Conservation (phyloP, 2,888 invertebrate species). For the Seira musarum region DNA sequence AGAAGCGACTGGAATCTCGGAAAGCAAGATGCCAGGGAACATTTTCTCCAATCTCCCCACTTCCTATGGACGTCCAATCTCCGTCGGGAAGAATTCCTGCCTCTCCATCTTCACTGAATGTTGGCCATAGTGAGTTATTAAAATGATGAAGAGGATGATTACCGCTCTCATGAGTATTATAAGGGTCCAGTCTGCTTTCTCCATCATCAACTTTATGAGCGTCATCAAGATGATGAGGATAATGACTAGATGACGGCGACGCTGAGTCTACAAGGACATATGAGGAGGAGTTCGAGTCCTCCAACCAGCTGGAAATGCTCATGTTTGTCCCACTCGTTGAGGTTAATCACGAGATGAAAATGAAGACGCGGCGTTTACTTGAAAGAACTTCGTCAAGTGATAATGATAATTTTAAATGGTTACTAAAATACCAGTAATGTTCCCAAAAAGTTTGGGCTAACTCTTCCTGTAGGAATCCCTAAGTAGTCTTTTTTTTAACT, state of each 20-base stretch:
- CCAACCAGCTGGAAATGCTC: conserved; percentile 41
- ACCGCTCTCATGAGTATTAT: neutral
- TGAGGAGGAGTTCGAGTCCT: conserved; percentile 32
- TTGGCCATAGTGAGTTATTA: conserved; percentile 24
- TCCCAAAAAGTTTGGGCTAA: too few relatives aligned
- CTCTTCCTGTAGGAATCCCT: too few relatives aligned
- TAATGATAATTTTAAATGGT: too few relatives aligned
- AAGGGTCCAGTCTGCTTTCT: conserved; percentile 4
- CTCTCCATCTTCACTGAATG: conserved; percentile 15
- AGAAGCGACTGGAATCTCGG: conserved; percentile 72
- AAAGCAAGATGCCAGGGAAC: conserved; percentile 69
- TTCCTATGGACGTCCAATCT: conserved; percentile 26
- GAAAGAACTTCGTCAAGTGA: too few relatives aligned
- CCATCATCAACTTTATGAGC: neutral
- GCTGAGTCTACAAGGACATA: conserved; percentile 30
- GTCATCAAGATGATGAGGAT: conserved; percentile 6
- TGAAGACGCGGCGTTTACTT: too few relatives aligned
- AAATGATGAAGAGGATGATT: conserved; percentile 5
- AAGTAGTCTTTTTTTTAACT: too few relatives aligned
- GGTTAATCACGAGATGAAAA: too few relatives aligned
- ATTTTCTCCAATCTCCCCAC: conserved; percentile 18
- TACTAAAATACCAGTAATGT: too few relatives aligned
- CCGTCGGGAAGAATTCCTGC: conserved; percentile 15
- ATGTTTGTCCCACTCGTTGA: too few relatives aligned
- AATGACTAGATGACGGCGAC: conserved; percentile 5